Conservation (phyloP, 1,140 invertebrate species). For the Berghia stephanieae region DNA sequence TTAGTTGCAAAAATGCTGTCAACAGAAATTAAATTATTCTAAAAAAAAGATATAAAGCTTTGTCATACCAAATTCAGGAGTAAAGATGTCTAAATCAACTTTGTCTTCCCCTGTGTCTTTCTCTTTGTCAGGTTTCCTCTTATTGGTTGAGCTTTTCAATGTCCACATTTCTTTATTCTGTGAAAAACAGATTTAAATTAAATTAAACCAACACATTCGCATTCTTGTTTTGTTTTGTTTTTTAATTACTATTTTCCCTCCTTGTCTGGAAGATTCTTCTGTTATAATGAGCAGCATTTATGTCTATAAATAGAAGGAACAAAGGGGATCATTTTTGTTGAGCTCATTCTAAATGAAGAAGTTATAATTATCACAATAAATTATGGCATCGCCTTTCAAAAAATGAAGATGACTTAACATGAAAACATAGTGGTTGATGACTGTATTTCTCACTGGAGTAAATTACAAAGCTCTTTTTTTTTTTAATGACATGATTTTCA, state of each 20-base stretch:
- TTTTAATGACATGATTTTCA: too few relatives aligned
- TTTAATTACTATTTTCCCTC: neutral
- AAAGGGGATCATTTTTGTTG: neutral
- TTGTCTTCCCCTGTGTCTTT: neutral
- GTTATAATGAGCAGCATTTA: neutral
- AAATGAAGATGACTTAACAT: too few relatives aligned
- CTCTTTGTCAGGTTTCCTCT: conserved; percentile 20
- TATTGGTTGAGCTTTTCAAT: conserved; percentile 22
- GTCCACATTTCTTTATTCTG: conserved; percentile 19
- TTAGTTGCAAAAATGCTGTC: too few relatives aligned
- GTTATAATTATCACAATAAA: too few relatives aligned
- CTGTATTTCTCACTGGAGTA: too few relatives aligned
- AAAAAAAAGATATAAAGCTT: too few relatives aligned
- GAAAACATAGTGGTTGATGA: too few relatives aligned
- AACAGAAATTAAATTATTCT: too few relatives aligned
- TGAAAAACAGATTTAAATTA: neutral
- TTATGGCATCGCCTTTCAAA: too few relatives aligned
- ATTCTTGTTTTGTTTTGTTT: neutral
- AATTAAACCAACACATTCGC: neutral
- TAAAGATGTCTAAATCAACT: conserved; percentile 27
- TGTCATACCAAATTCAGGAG: conserved; percentile 36
- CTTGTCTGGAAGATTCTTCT: neutral
- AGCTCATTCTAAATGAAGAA: too few relatives aligned
- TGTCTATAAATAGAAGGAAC: neutral
- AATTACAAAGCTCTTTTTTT: too few relatives aligned